Evolutionary conservation across 2,888 invertebrate species (phyloP).

Genomic region (Cataglyphis cursor): DNA sequence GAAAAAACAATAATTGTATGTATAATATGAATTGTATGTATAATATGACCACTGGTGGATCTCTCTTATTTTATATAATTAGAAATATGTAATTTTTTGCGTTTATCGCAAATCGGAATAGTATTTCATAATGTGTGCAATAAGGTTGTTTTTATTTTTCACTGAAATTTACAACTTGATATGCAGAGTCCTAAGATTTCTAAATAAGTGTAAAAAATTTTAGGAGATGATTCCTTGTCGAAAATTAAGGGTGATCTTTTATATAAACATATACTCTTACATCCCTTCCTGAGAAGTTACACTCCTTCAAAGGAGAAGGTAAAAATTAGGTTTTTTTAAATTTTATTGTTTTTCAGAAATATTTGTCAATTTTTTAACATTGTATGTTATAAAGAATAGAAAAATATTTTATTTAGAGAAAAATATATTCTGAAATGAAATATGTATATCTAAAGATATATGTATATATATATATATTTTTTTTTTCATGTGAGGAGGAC

Average conservation of each 20-base stretch:
- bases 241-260: no score
- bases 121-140: background rate
- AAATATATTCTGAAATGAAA: constrained; percentile 8
- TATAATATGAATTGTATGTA: background rate
- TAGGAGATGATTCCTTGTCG: no score
- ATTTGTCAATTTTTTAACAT: background rate
- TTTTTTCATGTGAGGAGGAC: background rate
- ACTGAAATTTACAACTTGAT: background rate
- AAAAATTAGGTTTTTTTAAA: no score
- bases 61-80: background rate
- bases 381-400: background rate
- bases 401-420: background rate
- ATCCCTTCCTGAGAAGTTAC: no score
- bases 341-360: background rate
- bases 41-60: background rate
- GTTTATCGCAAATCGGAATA: no score
- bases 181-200: no score
- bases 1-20: background rate
- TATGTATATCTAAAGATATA: constrained; percentile 5
- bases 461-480: background rate
- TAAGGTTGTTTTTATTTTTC: background rate
- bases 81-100: background rate
- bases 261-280: no score
- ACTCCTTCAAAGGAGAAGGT: no score
- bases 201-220: no score